Evolutionary conservation across 2,113 vertebrate genomes (phyloP).

Genomic region (Forbesichthys agassizii): DNA sequence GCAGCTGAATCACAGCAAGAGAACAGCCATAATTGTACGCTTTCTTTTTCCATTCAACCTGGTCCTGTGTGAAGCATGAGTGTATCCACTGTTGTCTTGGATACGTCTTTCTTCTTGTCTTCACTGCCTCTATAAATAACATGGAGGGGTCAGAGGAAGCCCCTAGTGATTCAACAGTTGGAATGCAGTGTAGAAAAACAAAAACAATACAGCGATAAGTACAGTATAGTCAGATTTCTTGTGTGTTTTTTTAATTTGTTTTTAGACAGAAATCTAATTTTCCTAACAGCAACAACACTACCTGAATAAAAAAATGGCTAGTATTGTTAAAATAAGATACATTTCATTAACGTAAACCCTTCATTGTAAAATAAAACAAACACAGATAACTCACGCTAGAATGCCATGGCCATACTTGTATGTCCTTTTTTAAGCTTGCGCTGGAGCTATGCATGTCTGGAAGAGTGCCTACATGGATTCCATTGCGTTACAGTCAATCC

Average conservation of each 20-base stretch:
- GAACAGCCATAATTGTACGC: conserved; percentile 63
- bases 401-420: conserved; percentile 48
- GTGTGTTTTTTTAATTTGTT: no score
- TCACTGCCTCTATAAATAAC: conserved; percentile 71
- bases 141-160: conserved; percentile 63
- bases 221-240: no score
- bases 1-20: conserved; percentile 58
- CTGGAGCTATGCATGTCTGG: conserved; percentile 53
- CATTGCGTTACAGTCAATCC: conserved; percentile 44
- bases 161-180: conserved; percentile 70
- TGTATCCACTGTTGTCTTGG: conserved; percentile 71
- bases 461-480: conserved; percentile 30
- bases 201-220: conserved; percentile 14
- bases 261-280: no score
- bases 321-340: conserved; percentile 10
- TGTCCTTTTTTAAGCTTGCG: conserved; percentile 62
- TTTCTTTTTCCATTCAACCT: conserved; percentile 55
- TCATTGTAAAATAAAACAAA: conserved; percentile 9
- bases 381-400: conserved; percentile 21
- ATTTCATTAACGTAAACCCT: conserved; percentile 10
- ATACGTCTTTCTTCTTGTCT: conserved; percentile 68
- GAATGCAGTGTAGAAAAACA: conserved; percentile 49
- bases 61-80: conserved; percentile 54
- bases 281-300: no score
- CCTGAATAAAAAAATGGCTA: conserved; percentile 11